A percentile compares a stretch with the other conserved stretches of the same genome.
Evolutionary conservation across 2,888 invertebrate genomes (phyloP).

Genomic region (Fissipunctia ypsillon): DNA sequence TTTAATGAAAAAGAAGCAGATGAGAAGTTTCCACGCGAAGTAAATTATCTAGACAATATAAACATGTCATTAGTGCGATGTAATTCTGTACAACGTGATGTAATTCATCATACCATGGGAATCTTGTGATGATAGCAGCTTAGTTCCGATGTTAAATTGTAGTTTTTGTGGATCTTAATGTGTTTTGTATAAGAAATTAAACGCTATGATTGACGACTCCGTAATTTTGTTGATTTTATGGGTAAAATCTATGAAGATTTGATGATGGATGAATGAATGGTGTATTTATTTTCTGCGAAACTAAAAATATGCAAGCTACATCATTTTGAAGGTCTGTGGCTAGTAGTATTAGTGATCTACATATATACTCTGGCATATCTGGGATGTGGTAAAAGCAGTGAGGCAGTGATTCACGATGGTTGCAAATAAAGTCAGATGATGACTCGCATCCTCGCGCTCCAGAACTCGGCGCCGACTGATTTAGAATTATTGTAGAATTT

Average conservation of each 20-base stretch:
- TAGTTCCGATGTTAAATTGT: constrained; percentile 27
- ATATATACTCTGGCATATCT: constrained; percentile 14
- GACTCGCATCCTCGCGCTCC: constrained; percentile 5
- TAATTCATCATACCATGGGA: constrained; percentile 59
- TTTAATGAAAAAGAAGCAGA: constrained; percentile 34
- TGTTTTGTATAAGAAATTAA: constrained; percentile 42
- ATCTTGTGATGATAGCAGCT: constrained; percentile 39
- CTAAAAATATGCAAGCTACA: not conserved
- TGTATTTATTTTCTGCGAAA: not conserved
- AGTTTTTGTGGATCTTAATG: constrained; percentile 34
- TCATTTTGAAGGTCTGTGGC: not conserved
- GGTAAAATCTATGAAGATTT: constrained; percentile 1
- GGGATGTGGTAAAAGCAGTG: not conserved
- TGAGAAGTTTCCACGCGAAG: constrained; percentile 47
- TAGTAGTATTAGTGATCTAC: not conserved
- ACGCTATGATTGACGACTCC: not conserved
- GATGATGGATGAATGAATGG: not conserved
- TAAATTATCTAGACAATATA: constrained; percentile 49
- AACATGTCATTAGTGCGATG: constrained; percentile 52
- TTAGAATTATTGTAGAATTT: constrained; percentile 18
- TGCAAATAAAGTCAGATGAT: constrained; percentile 18
- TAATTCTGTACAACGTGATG: constrained; percentile 47
- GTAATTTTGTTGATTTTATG: not conserved
- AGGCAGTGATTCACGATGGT: constrained; percentile 38
- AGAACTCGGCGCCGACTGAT: constrained; percentile 6